A percentile compares a stretch with the other conserved stretches of the same genome.
These are phyloP conservation scores for Apoda limacodes DNA, from an alignment of 2,888 invertebrate species.

Conservation along the genomic window DNA sequence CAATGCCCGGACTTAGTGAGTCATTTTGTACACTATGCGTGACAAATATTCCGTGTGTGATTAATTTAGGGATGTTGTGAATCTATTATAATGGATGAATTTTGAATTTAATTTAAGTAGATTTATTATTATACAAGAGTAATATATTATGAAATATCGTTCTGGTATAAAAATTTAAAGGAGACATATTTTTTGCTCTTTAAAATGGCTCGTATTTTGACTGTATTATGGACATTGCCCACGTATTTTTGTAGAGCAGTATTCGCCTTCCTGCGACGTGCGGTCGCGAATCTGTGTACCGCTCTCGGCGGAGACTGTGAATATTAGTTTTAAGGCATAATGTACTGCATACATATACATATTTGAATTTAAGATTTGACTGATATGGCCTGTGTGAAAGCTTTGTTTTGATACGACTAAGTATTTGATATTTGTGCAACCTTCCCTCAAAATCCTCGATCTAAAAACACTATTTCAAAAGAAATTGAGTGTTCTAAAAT, in stretches of 20 bases:
- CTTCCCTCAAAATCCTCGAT: too few relatives aligned
- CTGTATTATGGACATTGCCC: slow-evolving; percentile 65
- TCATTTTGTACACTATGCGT: slow-evolving; percentile 25
- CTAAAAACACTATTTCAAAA: too few relatives aligned
- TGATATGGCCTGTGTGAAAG: slow-evolving; percentile 53
- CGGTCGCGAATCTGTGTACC: slow-evolving; percentile 34
- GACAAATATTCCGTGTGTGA: slow-evolving; percentile 41
- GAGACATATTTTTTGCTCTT: slow-evolving; percentile 68
- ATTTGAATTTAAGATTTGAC: slow-evolving; percentile 46
- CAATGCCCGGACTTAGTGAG: slow-evolving; percentile 15
- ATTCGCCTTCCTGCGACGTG: slow-evolving; percentile 53
- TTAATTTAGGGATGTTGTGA: slow-evolving; percentile 1
- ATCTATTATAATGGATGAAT: slow-evolving; percentile 3
- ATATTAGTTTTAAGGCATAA: slow-evolving; percentile 45
- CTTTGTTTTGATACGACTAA: slow-evolving; percentile 15
- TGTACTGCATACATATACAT: too few relatives aligned
- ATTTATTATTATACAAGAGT: slow-evolving; percentile 27
- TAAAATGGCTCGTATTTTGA: slow-evolving; percentile 57
- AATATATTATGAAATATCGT: slow-evolving; percentile 27
- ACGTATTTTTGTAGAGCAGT: slow-evolving; percentile 67
- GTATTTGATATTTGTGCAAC: too few relatives aligned
- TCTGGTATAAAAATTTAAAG: slow-evolving; percentile 41
- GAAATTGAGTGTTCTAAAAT: slow-evolving; percentile 1
- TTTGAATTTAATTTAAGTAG: slow-evolving; percentile 6
- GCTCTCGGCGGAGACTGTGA: slow-evolving; percentile 58